A percentile compares a stretch with the other conserved stretches of the same genome.
These are phyloP conservation scores for Redunca redunca DNA, from an alignment of 2,113 vertebrate genomes.

Conservation along the genomic window DNA sequence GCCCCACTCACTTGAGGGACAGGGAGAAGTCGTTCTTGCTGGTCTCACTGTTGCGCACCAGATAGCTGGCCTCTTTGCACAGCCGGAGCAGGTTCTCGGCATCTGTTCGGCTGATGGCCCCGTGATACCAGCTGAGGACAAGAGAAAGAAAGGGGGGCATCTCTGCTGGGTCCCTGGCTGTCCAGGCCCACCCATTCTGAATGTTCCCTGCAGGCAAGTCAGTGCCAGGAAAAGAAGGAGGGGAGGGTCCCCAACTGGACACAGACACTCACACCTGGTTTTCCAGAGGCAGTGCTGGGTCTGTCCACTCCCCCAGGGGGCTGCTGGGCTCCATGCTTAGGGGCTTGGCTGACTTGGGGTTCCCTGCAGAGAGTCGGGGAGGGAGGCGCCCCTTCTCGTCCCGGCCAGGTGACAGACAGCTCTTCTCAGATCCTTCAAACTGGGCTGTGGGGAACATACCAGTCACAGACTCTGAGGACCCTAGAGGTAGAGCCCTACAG, in stretches of 20 bases:
- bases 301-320: constrained; percentile 91
- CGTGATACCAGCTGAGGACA: constrained; percentile 94
- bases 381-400: constrained; percentile 89
- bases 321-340: constrained; percentile 84
- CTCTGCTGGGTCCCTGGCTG: constrained; percentile 39
- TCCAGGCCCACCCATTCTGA: constrained; percentile 33
- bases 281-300: constrained; percentile 92
- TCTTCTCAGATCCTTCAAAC: constrained; percentile 88
- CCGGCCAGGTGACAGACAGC: constrained; percentile 87
- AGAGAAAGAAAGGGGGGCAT: constrained; percentile 49
- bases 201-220: constrained; percentile 12
- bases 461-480: background rate
- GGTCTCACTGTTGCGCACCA: constrained; percentile 99
- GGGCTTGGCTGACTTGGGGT: constrained; percentile 89
- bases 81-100: constrained; percentile 94
- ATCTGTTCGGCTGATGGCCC: constrained; percentile 95
- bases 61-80: constrained; percentile 98
- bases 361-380: constrained; percentile 87
- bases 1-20: constrained; percentile 94
- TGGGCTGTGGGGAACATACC: constrained; percentile 85
- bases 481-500: background rate
- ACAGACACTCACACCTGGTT: constrained; percentile 95
- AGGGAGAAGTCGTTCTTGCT: constrained; percentile 99
- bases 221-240: background rate
- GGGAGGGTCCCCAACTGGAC: background rate